phyloP scores from a whole-genome alignment of 2,797 vertebrate genomes.

The Columba guinea region DNA sequence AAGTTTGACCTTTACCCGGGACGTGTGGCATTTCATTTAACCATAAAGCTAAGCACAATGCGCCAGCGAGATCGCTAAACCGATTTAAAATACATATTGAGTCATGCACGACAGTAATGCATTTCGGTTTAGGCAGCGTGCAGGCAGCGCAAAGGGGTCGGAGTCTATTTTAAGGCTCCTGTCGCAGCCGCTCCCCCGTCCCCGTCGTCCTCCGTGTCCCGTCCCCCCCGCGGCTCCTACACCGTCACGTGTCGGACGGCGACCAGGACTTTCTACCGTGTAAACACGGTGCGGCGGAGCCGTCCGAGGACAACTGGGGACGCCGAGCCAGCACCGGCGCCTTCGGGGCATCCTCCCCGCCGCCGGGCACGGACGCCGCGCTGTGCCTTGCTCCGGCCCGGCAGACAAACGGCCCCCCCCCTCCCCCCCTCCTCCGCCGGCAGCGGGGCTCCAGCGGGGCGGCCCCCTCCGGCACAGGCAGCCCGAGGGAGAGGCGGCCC shows the following conservation, averaged over 20 bases:
- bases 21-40: slow-evolving; percentile 70
- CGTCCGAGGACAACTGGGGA: neutral
- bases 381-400: neutral
- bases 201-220: neutral
- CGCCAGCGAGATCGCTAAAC: slow-evolving; percentile 65
- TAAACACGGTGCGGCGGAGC: slow-evolving; percentile 18
- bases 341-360: neutral
- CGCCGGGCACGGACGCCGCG: neutral
- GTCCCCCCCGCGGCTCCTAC: neutral
- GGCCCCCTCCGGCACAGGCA: neutral
- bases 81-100: slow-evolving; percentile 67
- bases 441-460: neutral
- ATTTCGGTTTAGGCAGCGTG: slow-evolving; percentile 40
- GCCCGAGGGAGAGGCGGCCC: neutral
- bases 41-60: slow-evolving; percentile 57
- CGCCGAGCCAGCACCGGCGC: neutral
- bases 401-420: no score
- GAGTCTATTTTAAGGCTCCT: slow-evolving; percentile 60
- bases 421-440: no score
- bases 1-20: slow-evolving; percentile 72
- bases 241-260: slow-evolving; percentile 33
- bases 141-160: slow-evolving; percentile 36
- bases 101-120: slow-evolving; percentile 44
- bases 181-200: neutral
- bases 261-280: slow-evolving; percentile 35